Evolutionary conservation across 2,797 vertebrate species (phyloP).

Genomic region (Thripadectes ignobilis): DNA sequence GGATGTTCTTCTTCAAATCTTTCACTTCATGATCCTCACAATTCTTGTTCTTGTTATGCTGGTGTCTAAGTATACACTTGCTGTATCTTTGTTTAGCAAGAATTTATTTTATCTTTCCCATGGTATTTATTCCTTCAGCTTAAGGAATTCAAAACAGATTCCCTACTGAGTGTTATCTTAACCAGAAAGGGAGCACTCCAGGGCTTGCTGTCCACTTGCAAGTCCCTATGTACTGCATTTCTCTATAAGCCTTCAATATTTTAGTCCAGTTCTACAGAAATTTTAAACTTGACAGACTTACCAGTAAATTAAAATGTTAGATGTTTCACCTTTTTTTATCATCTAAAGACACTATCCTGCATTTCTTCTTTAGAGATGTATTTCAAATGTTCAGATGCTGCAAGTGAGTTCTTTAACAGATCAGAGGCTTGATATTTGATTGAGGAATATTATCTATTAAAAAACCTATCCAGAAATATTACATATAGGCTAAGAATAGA

Average conservation of each 20-base stretch:
- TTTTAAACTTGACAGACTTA: not conserved
- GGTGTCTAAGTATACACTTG: not conserved
- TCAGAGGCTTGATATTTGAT: not conserved
- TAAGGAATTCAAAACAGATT: constrained; percentile 38
- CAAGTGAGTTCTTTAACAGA: not conserved
- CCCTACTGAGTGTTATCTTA: not conserved
- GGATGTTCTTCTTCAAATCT: not conserved
- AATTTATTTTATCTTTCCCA: constrained; percentile 14
- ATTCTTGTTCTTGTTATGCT: not conserved
- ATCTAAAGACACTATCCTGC: not conserved
- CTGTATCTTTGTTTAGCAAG: constrained; percentile 4
- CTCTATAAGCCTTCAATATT: constrained; percentile 15
- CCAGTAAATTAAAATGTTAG: not conserved
- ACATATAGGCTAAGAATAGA: not conserved
- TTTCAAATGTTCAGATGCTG: not conserved
- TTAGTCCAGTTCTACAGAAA: not conserved
- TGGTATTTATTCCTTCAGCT: not conserved
- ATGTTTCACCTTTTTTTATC: not conserved
- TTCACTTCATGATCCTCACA: not conserved
- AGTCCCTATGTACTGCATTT: not conserved
- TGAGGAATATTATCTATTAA: not conserved
- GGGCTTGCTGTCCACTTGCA: not conserved
- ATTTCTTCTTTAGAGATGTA: not conserved
- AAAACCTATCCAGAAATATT: not conserved
- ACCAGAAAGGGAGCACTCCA: constrained; percentile 28